Evolutionary conservation across 1,140 invertebrate species (phyloP).

Genomic region (Zeugodacus cucurbitae): DNA sequence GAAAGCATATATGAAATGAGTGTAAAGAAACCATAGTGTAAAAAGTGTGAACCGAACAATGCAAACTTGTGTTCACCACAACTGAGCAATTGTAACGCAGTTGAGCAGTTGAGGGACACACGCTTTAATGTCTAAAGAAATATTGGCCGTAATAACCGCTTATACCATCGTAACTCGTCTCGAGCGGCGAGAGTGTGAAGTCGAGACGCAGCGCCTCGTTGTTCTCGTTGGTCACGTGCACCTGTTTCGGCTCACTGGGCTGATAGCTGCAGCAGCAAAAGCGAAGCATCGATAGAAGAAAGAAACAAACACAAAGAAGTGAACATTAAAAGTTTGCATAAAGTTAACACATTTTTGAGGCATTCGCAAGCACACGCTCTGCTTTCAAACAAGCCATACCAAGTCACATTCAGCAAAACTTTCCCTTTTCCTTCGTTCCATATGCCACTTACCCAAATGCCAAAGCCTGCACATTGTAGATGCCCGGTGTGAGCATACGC

Average conservation of each 20-base stretch:
- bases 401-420: neutral
- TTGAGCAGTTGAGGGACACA: neutral
- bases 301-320: slow-evolving; percentile 1
- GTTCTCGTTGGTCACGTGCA: slow-evolving; percentile 59
- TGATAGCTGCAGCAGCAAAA: slow-evolving; percentile 53
- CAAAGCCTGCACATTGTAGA: slow-evolving; percentile 77
- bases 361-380: neutral
- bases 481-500: slow-evolving; percentile 84
- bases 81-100: neutral
- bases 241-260: slow-evolving; percentile 53
- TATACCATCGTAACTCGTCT: slow-evolving; percentile 64
- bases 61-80: neutral
- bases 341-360: neutral
- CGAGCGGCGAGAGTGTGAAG: slow-evolving; percentile 60
- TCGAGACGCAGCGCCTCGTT: slow-evolving; percentile 59
- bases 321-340: slow-evolving; percentile 9
- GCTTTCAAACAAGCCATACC: neutral
- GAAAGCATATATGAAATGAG: neutral
- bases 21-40: neutral
- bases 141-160: slow-evolving; percentile 65
- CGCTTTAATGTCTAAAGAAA: slow-evolving; percentile 59
- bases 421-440: neutral
- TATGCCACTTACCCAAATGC: slow-evolving; percentile 76
- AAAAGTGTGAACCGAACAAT: neutral
- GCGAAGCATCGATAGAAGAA: slow-evolving; percentile 10